Evolutionary conservation across 1,140 invertebrate genomes (phyloP).

Genomic region (Phenacoccus solenopsis): DNA sequence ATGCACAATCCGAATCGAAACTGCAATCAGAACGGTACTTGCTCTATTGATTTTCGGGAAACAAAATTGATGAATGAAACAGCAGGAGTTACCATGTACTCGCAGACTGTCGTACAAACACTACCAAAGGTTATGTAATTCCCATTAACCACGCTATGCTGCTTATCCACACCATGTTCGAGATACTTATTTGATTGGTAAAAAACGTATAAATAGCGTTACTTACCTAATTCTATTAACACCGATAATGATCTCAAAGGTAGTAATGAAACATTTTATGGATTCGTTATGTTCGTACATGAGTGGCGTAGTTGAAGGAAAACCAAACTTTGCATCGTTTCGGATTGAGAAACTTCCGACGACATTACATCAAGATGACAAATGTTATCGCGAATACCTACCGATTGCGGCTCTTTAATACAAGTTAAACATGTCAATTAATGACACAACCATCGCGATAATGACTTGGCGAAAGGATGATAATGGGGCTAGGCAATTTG

Average conservation of each 20-base stretch:
- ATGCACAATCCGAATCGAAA: conserved; percentile 1
- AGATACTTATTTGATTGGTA: not conserved
- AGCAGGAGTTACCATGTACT: not conserved
- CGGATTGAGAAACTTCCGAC: not conserved
- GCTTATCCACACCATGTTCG: too few relatives aligned
- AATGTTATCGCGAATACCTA: not conserved
- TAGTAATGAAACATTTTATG: too few relatives aligned
- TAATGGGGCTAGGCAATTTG: not conserved
- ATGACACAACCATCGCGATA: not conserved
- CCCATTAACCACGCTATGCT: not conserved
- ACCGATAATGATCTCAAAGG: too few relatives aligned
- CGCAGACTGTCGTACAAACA: not conserved
- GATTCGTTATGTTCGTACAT: too few relatives aligned
- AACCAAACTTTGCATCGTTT: not conserved
- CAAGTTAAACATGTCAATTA: not conserved
- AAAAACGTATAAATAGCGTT: not conserved
- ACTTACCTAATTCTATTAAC: too few relatives aligned
- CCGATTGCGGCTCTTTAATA: not conserved
- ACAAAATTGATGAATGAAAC: not conserved
- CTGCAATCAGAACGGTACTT: not conserved
- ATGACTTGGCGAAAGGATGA: not conserved
- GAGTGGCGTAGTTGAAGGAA: too few relatives aligned
- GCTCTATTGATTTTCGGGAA: conserved; percentile 1
- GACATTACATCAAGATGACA: not conserved
- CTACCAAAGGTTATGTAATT: not conserved